Evolutionary conservation across 2,888 invertebrate species (phyloP).

Genomic region (Eupithecia dodoneata): DNA sequence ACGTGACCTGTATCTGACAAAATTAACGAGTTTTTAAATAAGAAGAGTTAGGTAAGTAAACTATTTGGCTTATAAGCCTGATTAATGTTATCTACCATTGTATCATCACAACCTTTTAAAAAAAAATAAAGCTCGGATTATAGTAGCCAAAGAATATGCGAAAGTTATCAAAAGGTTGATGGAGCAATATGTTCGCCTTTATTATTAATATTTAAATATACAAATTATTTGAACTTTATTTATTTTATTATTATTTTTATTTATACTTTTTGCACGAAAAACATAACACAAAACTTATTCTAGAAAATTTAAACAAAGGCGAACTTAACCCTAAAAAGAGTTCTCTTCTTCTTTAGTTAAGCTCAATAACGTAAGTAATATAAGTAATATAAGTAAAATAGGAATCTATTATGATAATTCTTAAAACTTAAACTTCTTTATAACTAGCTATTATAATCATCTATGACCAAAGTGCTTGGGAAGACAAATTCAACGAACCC

Average conservation of each 20-base stretch:
- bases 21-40: neutral
- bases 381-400: no score
- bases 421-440: neutral
- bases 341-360: no score
- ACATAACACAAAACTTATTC: no score
- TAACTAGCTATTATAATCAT: no score
- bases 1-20: slow-evolving; percentile 15
- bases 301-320: no score
- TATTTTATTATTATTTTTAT: no score
- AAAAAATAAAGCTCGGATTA: neutral
- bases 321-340: no score
- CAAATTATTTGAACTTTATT: slow-evolving; percentile 54
- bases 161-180: slow-evolving; percentile 58
- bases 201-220: slow-evolving; percentile 22
- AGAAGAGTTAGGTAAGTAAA: slow-evolving; percentile 1
- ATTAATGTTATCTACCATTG: neutral
- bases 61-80: neutral
- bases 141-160: slow-evolving; percentile 50
- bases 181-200: slow-evolving; percentile 52
- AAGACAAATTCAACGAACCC: no score
- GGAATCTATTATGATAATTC: neutral
- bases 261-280: no score
- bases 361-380: slow-evolving; percentile 42
- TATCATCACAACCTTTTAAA: neutral
- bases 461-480: no score